These are phyloP conservation scores for Notothenia rossii DNA, from an alignment of 2,113 vertebrate genomes.

Conservation along the genomic window DNA sequence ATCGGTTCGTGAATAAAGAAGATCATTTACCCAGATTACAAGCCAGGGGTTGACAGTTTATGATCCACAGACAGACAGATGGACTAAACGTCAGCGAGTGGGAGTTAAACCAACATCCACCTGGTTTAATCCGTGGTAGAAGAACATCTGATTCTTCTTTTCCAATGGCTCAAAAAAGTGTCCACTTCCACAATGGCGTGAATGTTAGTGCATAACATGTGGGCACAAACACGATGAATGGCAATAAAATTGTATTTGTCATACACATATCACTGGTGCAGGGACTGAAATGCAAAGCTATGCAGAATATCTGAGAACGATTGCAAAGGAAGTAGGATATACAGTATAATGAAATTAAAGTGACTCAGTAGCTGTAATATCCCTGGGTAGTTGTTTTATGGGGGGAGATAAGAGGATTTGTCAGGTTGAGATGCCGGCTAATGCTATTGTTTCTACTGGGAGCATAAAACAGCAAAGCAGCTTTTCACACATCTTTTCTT, in stretches of 20 bases:
- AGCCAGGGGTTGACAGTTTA: constrained; percentile 46
- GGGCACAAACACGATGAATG: constrained; percentile 26
- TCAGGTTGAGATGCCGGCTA: constrained; percentile 79
- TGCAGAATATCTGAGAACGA: constrained; percentile 63
- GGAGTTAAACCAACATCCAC: constrained; percentile 57
- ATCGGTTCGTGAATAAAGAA: constrained; percentile 67
- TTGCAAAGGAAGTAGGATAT: constrained; percentile 65
- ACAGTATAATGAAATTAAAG: constrained; percentile 78
- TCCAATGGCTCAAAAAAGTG: constrained; percentile 27
- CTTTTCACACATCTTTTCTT: constrained; percentile 75
- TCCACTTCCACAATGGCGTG: background rate
- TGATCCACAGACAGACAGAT: constrained; percentile 48
- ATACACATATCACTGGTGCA: constrained; percentile 20
- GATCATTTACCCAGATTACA: constrained; percentile 77
- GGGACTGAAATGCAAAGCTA: constrained; percentile 61
- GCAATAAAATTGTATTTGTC: constrained; percentile 20
- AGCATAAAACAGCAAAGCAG: constrained; percentile 76
- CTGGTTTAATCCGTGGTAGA: constrained; percentile 55
- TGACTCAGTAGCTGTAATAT: constrained; percentile 71
- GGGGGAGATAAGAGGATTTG: constrained; percentile 81
- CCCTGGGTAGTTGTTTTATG: constrained; percentile 79
- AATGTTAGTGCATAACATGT: constrained; percentile 47
- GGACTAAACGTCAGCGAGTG: constrained; percentile 42
- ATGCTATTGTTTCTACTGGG: constrained; percentile 78
- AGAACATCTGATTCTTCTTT: constrained; percentile 42